Evolutionary conservation across 2,888 invertebrate species (phyloP), one percentile per base, ranked within the genome.

Genomic region (Agrochola lota): DNA sequence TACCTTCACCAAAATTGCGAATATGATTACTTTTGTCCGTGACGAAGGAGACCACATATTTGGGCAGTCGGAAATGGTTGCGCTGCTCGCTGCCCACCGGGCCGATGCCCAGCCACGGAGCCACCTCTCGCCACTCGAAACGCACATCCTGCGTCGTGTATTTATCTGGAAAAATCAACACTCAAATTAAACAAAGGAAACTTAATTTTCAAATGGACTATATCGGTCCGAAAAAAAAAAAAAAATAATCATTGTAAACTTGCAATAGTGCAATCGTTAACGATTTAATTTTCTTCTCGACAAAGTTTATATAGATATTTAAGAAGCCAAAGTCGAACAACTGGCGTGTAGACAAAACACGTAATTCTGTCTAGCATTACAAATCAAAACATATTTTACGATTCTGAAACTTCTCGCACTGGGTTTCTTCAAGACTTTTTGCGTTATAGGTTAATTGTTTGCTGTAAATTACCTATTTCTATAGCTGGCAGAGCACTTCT

Each of bases 1-100:
- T 96, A 97, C 97, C 97, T 97, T 97, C 97, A 93, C 97, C 97
- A 95, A 97, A 97, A 94, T 96, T 97, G 92, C 97, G 97, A 93
- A 97, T 97, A 94, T 97, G 97, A 93, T 97, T 97, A 94, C 97
- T 97, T 93, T 97, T 96, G 93, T 97, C 97, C 87, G 97, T 97
- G 90, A 95, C 95, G 95, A 97, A 97, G 84, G 97, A 97, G 91
- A 97, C 97, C 86, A 97, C 97, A 93, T 97, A 97, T 96, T 97
- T 97, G 86, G 97, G 97, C 67, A 97, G 96, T 8, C 97, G 95
- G 93, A 97, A 97, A 86, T 97, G 95, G 89, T 94, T 95, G 78
- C 96, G 97, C 80, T 97, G 97, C 87, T 96, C 97, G 82, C 95
- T 96, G 64, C 84, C 84, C 63, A 95, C 95, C 78, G 97, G 95